Conservation (phyloP, 2,888 invertebrate species). For the Acleris sparsana region DNA sequence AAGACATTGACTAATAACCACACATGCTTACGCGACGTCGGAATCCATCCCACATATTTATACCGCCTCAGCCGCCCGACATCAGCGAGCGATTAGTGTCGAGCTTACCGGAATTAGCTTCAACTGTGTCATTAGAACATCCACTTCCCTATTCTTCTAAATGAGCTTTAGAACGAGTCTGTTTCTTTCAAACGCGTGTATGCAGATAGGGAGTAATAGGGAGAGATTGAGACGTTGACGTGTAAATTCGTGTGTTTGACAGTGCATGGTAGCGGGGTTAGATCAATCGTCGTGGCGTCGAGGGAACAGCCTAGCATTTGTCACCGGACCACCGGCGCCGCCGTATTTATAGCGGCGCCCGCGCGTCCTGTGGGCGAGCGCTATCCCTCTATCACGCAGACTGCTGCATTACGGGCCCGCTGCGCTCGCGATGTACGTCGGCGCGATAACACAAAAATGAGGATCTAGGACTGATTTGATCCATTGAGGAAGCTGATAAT, state of each 20-base stretch:
- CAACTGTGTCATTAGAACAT: conserved; percentile 67
- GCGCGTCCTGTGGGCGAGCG: conserved; percentile 70
- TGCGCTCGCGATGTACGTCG: conserved; percentile 25
- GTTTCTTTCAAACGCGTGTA: conserved; percentile 32
- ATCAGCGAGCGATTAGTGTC: conserved; percentile 70
- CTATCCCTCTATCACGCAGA: conserved; percentile 37
- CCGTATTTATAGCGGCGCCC: conserved; percentile 79
- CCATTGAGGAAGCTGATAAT: too few relatives aligned
- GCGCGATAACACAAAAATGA: conserved; percentile 39
- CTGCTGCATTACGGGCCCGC: conserved; percentile 30
- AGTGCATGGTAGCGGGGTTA: conserved; percentile 62
- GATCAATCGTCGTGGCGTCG: conserved; percentile 77
- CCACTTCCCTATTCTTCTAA: conserved; percentile 63
- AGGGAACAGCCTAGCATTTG: conserved; percentile 75
- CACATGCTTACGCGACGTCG: conserved; percentile 37
- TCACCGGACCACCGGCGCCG: conserved; percentile 82
- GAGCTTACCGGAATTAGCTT: conserved; percentile 65
- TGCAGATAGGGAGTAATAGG: conserved; percentile 40
- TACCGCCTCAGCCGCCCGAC: conserved; percentile 51
- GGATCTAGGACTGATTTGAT: background rate
- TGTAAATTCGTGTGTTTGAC: conserved; percentile 48
- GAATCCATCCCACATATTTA: conserved; percentile 57
- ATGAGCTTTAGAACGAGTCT: conserved; percentile 30
- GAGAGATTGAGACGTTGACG: conserved; percentile 39
- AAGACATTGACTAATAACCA: conserved; percentile 6